Conservation (phyloP, 2,113 vertebrate species). For the Jaculus jaculus region DNA sequence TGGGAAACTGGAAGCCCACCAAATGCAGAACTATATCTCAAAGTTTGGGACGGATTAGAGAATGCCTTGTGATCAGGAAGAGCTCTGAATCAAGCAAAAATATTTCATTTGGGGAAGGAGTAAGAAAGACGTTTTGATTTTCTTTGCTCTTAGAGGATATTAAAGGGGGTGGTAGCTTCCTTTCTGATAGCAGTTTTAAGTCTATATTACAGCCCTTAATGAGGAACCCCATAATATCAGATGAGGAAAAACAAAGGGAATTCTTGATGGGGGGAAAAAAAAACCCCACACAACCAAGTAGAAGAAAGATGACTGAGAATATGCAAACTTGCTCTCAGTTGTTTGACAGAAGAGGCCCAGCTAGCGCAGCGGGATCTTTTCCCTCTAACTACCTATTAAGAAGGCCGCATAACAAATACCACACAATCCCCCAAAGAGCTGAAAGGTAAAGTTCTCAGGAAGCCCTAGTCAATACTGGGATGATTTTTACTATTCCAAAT, state of each 20-base stretch:
- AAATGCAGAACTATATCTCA: constrained; percentile 11
- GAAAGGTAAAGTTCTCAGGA: constrained; percentile 73
- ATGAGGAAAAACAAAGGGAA: constrained; percentile 76
- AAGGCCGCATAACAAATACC: constrained; percentile 66
- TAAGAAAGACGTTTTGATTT: constrained; percentile 56
- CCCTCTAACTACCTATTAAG: constrained; percentile 49
- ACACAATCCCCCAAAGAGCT: constrained; percentile 47
- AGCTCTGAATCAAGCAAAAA: constrained; percentile 52
- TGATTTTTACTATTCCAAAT: constrained; percentile 71
- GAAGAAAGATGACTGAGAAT: constrained; percentile 55
- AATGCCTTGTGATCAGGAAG: constrained; percentile 18
- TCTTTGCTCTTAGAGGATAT: constrained; percentile 55
- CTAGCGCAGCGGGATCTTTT: constrained; percentile 49
- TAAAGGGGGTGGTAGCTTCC: constrained; percentile 40
- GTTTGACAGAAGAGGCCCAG: constrained; percentile 33
- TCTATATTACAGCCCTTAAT: constrained; percentile 57
- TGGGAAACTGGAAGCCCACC: background rate
- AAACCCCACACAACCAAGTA: constrained; percentile 69
- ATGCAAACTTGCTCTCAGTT: constrained; percentile 68
- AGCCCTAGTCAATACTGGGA: constrained; percentile 55
- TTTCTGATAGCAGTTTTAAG: constrained; percentile 64
- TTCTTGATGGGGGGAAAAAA: constrained; percentile 61
- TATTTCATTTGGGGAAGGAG: constrained; percentile 19
- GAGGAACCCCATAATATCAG: constrained; percentile 59
- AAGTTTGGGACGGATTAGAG: constrained; percentile 35